Conservation (phyloP, 1,140 invertebrate genomes). For the Neocloeon triangulifer region DNA sequence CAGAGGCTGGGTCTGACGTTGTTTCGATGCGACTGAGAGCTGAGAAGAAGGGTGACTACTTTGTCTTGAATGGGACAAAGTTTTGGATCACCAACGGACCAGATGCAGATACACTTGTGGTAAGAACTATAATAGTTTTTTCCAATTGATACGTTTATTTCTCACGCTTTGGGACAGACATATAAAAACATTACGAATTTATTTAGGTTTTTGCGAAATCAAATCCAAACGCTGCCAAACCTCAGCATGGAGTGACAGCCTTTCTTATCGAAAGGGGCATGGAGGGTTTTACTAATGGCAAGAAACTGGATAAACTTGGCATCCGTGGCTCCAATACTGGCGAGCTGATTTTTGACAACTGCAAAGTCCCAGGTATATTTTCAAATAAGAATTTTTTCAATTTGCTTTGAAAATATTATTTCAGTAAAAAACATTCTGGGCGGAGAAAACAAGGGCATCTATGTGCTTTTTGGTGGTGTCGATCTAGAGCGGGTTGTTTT, state of each 20-base stretch:
- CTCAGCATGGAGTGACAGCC: conserved; percentile 38
- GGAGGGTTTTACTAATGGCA: conserved; percentile 30
- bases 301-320: conserved; percentile 43
- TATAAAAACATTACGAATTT: no score
- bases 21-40: conserved; percentile 30
- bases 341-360: conserved; percentile 44
- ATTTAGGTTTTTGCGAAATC: conserved; percentile 40
- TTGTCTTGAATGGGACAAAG: conserved; percentile 36
- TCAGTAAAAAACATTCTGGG: conserved; percentile 34
- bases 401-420: conserved; percentile 19
- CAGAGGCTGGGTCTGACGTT: conserved; percentile 31
- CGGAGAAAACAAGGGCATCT: conserved; percentile 30
- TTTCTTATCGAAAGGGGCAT: conserved; percentile 39
- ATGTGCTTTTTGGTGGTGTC: conserved; percentile 39
- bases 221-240: conserved; percentile 21
- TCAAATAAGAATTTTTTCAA: conserved; percentile 1
- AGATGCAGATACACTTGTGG: conserved; percentile 17
- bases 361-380: conserved; percentile 29
- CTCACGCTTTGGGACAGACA: background rate
- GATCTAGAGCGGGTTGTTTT: conserved; percentile 38
- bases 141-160: no score
- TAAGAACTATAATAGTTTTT: background rate
- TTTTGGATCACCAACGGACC: conserved; percentile 54
- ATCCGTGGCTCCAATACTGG: conserved; percentile 46
- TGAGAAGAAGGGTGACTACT: conserved; percentile 33